Evolutionary conservation across 2,888 invertebrate genomes (phyloP).

Genomic region (Tridacna crocea): DNA sequence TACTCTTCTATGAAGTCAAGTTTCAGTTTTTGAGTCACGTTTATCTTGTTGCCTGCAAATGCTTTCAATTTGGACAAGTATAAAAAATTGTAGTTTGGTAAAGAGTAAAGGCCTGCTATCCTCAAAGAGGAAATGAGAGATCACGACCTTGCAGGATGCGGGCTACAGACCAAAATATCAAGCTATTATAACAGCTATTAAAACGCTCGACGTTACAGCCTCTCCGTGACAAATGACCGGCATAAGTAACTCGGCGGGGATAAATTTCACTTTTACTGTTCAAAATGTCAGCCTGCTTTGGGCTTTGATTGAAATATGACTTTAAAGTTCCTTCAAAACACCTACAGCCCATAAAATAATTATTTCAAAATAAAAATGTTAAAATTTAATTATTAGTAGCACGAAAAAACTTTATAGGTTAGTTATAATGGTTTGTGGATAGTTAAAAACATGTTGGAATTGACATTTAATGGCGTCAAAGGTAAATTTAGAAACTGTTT

Average conservation of each 20-base stretch:
- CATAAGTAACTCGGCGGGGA: background rate
- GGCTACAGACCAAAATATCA: background rate
- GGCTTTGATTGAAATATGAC: constrained; percentile 13
- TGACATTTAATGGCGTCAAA: no score
- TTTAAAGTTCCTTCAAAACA: background rate
- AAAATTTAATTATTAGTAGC: background rate
- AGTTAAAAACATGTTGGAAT: no score
- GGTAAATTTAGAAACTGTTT: no score
- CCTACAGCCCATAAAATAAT: background rate
- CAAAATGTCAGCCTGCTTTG: background rate
- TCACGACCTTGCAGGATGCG: background rate
- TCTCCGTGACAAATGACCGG: background rate
- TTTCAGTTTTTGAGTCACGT: no score
- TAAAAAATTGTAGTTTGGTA: no score
- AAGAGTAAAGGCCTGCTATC: background rate
- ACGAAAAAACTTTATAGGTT: no score
- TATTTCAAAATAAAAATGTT: constrained; percentile 12
- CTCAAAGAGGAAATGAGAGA: background rate
- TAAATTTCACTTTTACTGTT: constrained; percentile 12
- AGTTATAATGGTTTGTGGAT: no score
- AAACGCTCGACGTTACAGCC: background rate
- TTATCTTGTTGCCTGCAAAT: no score
- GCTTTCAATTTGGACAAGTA: no score
- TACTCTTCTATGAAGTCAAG: no score
- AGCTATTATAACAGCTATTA: background rate